Evolutionary conservation across 2,113 vertebrate species (phyloP), one percentile per base, ranked within the genome.

Genomic region (Salvelinus fontinalis): DNA sequence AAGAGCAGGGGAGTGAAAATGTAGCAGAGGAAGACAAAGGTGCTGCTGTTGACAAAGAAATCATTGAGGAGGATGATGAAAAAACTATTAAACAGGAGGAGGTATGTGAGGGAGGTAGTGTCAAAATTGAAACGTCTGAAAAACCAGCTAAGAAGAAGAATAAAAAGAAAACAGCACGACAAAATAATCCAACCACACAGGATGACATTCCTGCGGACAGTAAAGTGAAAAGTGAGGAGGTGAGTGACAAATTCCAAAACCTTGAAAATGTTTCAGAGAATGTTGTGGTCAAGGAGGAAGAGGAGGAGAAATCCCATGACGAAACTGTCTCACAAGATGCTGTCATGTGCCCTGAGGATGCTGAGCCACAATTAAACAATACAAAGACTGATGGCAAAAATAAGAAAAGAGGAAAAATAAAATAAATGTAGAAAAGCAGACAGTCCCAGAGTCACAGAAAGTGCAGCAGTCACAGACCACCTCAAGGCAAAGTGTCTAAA

Each of bases 171-270:
- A 51, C 48, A 44, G 51, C 31, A 2, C 6, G 0, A 20, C 31
- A 2, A 4, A n/a, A 60, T 70, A 88, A 5, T 67, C 62, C 0
- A 86, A 84, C 79, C 90, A 91, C 34, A 88, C 85, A 51, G 9
- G 29, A 22, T 18, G 68, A 70, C n/a, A 26, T 22, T 34, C 14
- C 68, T 70, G 68, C 68, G 12, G 68, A 20, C 14, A 29, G 20
- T 26, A 6, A 70, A 18, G 68, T 24, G 5, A 49, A 78, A 24
- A 70, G 65, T 0, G 0, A 67, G n/a, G 0, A 67, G n/a, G 20
- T 22, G 5, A 71, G 59, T 70, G 29, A 64, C 7, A 51, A 60
- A 24, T n/a, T 62, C 59, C 59, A 49, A 5, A 49, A 26, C 7
- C 12, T 20, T 34, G 26, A 73, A 70, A 54, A 29, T 48, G 11